Evolutionary conservation across 2,797 vertebrate genomes (phyloP).

Genomic region (Characodon lateralis): DNA sequence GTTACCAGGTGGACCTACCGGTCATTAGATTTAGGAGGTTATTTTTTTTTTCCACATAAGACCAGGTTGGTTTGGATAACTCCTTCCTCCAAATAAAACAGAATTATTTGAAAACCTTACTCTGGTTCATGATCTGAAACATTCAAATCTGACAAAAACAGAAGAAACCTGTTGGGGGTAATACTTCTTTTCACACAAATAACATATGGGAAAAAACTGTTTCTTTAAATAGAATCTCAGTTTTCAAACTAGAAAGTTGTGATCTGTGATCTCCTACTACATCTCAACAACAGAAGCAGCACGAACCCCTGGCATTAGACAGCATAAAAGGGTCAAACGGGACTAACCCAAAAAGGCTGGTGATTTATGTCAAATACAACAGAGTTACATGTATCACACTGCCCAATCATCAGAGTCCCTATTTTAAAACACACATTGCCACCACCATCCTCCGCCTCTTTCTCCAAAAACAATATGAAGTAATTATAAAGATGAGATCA

Average conservation of each 20-base stretch:
- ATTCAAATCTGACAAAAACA: background rate
- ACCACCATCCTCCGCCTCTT: background rate
- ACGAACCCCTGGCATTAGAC: background rate
- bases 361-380: background rate
- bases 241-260: background rate
- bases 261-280: background rate
- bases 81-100: background rate
- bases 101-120: background rate
- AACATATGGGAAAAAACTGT: background rate
- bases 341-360: background rate
- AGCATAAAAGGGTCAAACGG: background rate
- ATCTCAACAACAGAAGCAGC: background rate
- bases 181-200: background rate
- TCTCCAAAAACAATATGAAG: background rate
- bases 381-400: background rate
- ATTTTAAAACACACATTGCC: background rate
- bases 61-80: background rate
- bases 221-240: background rate
- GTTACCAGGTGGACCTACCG: too few relatives aligned
- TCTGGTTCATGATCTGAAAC: background rate
- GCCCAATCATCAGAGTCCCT: too few relatives aligned
- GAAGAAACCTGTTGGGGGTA: background rate
- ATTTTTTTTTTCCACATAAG: too few relatives aligned
- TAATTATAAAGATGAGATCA: background rate
- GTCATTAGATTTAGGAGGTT: too few relatives aligned